Base-by-base conservation (phyloP, 1,140 invertebrate species). In the Pseudomyrmex flavicornis region DNA sequence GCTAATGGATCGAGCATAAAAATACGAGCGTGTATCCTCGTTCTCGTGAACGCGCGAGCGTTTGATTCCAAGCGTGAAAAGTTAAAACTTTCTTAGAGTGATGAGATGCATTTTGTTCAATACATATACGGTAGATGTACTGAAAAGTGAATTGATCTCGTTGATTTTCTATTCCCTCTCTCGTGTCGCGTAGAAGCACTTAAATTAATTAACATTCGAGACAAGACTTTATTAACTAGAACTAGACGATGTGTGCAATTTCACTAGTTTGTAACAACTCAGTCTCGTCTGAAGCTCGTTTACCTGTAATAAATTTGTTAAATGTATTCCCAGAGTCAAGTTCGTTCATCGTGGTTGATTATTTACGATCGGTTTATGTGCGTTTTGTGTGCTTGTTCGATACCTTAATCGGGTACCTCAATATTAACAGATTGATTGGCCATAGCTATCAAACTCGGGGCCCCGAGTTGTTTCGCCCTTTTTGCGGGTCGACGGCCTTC, bases 341-440 rank as follows among this genome's bases (percentile, higher is more conserved):
- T 70, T 15, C 44, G 35, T 52, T 22, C n/a, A 58, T 17, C 44
- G 22, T 72, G 54, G 44, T 72, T 80, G 76, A 80, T 80, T 80
- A 80, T 80, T 80, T 80, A 56, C 66, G 20, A 70, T 44, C 66
- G 66, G 54, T 66, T 80, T 80, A 70, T 80, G 59, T 66, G 66
- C 76, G 65, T 79, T 79, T 79, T 54, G 65, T 58, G 65, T 26
- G 66, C 54, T 72, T 61, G 54, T 48, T 80, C 66, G 76, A 44
- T 70, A 50, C 76, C 56, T 74, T 82, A 82, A 82, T 82, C 79
- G 70, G 59, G 59, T 73, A 20, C 68, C 35, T 82, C 70, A 70
- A 82, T 82, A 73, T 82, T 82, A 73, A 75, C 79, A 75, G 70
- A 82, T 82, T 75, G 79, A 82, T 82, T 75, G 35, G 79, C 79